These are phyloP conservation scores for Halichoeres trimaculatus DNA, from an alignment of 2,113 vertebrate genomes.

Conservation along the genomic window DNA sequence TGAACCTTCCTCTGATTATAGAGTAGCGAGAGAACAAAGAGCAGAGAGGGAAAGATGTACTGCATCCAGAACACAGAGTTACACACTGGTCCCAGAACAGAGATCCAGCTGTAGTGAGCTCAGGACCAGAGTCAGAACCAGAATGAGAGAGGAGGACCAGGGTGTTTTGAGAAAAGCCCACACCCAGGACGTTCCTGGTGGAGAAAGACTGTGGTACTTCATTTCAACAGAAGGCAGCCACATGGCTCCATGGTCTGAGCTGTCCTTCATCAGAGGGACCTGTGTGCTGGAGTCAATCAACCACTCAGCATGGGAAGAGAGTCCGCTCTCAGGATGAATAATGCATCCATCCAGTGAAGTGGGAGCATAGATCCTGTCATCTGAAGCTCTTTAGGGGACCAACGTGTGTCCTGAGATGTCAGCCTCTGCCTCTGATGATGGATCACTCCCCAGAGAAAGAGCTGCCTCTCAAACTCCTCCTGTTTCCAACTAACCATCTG, in stretches of 20 bases:
- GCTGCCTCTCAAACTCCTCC: too few species aligned
- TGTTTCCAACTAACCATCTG: too few species aligned
- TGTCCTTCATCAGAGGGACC: too few species aligned
- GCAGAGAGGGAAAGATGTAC: slow-evolving; percentile 46
- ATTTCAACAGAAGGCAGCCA: slow-evolving; percentile 30
- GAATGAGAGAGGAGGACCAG: slow-evolving; percentile 28
- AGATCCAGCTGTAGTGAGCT: slow-evolving; percentile 58
- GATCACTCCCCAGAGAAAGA: neutral
- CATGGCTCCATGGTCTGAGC: slow-evolving; percentile 13
- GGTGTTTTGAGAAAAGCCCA: slow-evolving; percentile 48
- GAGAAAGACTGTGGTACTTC: slow-evolving; percentile 5
- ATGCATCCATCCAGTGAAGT: neutral
- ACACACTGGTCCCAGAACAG: slow-evolving; percentile 59
- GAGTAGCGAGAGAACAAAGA: slow-evolving; percentile 30
- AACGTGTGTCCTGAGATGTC: neutral
- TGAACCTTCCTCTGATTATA: slow-evolving; percentile 60
- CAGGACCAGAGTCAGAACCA: slow-evolving; percentile 58
- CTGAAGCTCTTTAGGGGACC: too few species aligned
- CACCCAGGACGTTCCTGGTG: slow-evolving; percentile 23
- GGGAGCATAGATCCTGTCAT: neutral
- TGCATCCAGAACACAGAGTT: slow-evolving; percentile 68
- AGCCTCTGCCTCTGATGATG: neutral
- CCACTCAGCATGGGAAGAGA: neutral
- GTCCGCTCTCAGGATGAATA: neutral
- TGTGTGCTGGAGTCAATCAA: neutral